phyloP scores from a whole-genome alignment of 2,888 invertebrate genomes.

The Busseola fusca region DNA sequence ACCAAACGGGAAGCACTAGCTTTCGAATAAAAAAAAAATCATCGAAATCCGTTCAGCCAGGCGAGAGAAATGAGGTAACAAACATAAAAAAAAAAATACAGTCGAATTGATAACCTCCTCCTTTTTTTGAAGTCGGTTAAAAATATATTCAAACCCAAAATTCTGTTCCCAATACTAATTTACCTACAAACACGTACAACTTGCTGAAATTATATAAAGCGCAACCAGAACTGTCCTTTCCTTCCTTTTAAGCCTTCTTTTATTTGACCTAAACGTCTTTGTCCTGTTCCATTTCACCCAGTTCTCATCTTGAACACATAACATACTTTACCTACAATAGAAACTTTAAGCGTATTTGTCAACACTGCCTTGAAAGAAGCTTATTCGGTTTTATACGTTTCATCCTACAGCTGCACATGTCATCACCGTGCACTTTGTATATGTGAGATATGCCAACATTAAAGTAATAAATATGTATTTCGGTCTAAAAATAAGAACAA shows the following conservation, averaged over 20 bases:
- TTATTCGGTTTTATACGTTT: conserved; percentile 18
- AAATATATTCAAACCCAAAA: neutral
- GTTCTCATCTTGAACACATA: conserved; percentile 1
- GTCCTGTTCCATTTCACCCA: conserved; percentile 9
- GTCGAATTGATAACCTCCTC: no score
- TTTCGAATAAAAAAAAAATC: no score
- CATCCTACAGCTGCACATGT: conserved; percentile 3
- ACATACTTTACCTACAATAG: conserved; percentile 12
- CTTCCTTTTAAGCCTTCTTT: conserved; percentile 2
- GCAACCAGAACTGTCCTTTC: neutral
- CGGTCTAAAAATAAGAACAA: conserved; percentile 69
- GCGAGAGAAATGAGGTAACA: no score
- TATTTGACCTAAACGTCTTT: conserved; percentile 5
- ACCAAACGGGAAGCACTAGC: no score
- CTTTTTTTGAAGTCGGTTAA: no score
- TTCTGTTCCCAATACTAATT: neutral
- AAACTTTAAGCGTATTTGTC: conserved; percentile 18
- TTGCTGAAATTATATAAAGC: conserved; percentile 5
- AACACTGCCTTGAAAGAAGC: neutral
- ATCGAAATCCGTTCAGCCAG: no score
- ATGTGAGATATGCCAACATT: conserved; percentile 19
- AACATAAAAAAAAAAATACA: no score
- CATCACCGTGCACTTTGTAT: neutral
- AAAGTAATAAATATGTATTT: conserved; percentile 30
- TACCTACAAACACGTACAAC: neutral